Evolutionary conservation across 1,140 invertebrate genomes (phyloP), one percentile per base, ranked within the genome.

Genomic region (Brachystomella parvula): DNA sequence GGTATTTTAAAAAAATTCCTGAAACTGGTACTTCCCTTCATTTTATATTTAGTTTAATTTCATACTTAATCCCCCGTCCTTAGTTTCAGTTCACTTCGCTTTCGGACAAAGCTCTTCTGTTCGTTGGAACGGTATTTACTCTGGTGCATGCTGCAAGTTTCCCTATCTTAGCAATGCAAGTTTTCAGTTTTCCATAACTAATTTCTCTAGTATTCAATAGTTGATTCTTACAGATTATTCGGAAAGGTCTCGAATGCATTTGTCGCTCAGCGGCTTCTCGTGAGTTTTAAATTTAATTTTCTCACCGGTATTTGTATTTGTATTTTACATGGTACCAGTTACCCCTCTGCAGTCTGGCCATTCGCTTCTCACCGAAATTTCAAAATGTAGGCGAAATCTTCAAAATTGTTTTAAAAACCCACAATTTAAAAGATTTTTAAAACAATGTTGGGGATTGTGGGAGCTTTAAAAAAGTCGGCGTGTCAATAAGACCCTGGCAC

Each of bases 151-250:
- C 49, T 6, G 49, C 49, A 53, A 53, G 49, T 53, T 53, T 53
- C 24, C 49, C 49, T 17, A 53, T 53, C 6, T 53, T 53, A 53
- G 49, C 49, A 6, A 53, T 53, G 49, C 24, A 53, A 53, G 49
- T 53, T 6, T 19, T n/a, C n/a, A 53, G 6, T 53, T 26, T 53
- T 53, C 49, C 24, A 53, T 53, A 6, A 53, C 24, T n/a, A n/a
- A n/a, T n/a, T n/a, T n/a, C n/a, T n/a, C n/a, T n/a, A n/a, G 12
- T 53, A 6, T 19, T 53, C 6, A 53, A 53, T 24, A 53, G 9
- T 53, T 53, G 9, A 19, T 15, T 15, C 24, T 53, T 26, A 15
- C 24, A 53, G 49, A 19, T 26, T 53, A 6, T 53, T 53, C 21
- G 49, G 49, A 3, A 53, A 53, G 21, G 24, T 53, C 9, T 53